Evolutionary conservation across 2,888 invertebrate species (phyloP).

Genomic region (Syritta pipiens): DNA sequence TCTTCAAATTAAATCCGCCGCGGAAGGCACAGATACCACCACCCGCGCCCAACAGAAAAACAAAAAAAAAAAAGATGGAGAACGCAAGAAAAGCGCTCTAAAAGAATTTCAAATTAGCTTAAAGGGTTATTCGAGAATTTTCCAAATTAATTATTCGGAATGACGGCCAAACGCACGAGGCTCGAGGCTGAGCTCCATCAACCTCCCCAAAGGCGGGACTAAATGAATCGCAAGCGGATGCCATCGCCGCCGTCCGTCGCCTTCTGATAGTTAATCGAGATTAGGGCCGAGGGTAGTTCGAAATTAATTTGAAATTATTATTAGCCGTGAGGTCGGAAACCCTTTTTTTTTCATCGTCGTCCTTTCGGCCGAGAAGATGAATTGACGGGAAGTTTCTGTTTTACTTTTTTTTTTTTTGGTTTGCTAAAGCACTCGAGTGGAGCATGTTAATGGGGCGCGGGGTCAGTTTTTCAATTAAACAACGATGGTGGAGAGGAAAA

Average conservation of each 20-base stretch:
- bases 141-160: slow-evolving; percentile 68
- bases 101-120: slow-evolving; percentile 66
- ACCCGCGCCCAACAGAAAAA: background rate
- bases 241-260: slow-evolving; percentile 7
- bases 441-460: slow-evolving; percentile 38
- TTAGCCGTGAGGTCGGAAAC: slow-evolving; percentile 55
- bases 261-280: slow-evolving; percentile 42
- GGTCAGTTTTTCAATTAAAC: slow-evolving; percentile 54
- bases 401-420: background rate
- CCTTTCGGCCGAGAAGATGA: slow-evolving; percentile 26
- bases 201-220: background rate
- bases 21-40: background rate
- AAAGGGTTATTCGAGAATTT: slow-evolving; percentile 58
- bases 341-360: slow-evolving; percentile 7
- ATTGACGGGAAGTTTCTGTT: slow-evolving; percentile 16
- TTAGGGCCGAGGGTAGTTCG: slow-evolving; percentile 50
- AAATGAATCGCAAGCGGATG: slow-evolving; percentile 45
- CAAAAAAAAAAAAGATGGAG: background rate
- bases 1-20: slow-evolving; percentile 56
- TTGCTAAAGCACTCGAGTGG: slow-evolving; percentile 24
- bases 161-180: background rate
- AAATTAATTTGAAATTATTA: slow-evolving; percentile 68
- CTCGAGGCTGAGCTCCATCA: background rate
- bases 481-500: background rate
- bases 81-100: slow-evolving; percentile 20